phyloP scores from a whole-genome alignment of 2,888 invertebrate genomes.

The Germaria angustata region DNA sequence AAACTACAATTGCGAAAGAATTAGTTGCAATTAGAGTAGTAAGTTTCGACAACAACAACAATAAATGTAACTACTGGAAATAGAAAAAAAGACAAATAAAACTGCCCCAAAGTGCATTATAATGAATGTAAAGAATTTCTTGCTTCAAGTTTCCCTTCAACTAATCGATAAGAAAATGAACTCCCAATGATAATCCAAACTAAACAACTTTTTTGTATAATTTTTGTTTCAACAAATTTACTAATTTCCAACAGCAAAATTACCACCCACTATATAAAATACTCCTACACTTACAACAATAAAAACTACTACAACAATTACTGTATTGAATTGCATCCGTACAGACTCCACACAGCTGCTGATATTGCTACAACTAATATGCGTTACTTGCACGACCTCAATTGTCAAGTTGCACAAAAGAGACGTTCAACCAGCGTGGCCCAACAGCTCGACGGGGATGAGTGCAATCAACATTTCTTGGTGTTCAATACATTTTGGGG shows the following conservation, averaged over 20 bases:
- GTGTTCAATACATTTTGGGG: slow-evolving; percentile 91
- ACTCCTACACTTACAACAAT: slow-evolving; percentile 18
- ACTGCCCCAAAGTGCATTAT: no score
- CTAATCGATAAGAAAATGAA: slow-evolving; percentile 1
- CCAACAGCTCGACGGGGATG: slow-evolving; percentile 82
- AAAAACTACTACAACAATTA: slow-evolving; percentile 19
- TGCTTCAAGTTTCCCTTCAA: slow-evolving; percentile 5
- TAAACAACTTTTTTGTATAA: background rate
- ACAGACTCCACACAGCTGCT: slow-evolving; percentile 68
- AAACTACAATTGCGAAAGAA: slow-evolving; percentile 76
- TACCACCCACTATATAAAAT: slow-evolving; percentile 8
- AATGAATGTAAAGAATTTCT: background rate
- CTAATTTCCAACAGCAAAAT: background rate
- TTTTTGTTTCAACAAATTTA: background rate
- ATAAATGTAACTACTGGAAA: slow-evolving; percentile 61
- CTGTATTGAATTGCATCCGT: slow-evolving; percentile 52
- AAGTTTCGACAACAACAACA: slow-evolving; percentile 45
- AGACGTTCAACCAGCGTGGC: slow-evolving; percentile 77
- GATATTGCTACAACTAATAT: slow-evolving; percentile 75
- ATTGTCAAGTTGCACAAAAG: slow-evolving; percentile 81
- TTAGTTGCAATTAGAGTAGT: slow-evolving; percentile 45
- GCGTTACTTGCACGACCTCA: slow-evolving; percentile 81
- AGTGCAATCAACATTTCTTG: slow-evolving; percentile 85
- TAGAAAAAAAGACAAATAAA: background rate
- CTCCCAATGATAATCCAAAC: background rate